phyloP scores from a whole-genome alignment of 2,797 vertebrate species.

The Helarctos malayanus region DNA sequence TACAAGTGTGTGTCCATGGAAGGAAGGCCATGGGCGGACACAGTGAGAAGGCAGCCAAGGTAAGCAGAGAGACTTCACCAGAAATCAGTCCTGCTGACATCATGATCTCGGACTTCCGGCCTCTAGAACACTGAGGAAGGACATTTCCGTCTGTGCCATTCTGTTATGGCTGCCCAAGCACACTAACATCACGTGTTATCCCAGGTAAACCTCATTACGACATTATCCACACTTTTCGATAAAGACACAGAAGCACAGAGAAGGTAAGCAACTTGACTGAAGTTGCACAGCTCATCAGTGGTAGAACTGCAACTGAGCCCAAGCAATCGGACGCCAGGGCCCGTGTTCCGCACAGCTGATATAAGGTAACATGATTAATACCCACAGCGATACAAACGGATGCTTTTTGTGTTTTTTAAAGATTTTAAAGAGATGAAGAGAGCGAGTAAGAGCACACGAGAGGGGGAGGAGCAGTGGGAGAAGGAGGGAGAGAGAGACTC shows the following conservation, averaged over 20 bases:
- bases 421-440: background rate
- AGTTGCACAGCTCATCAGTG: background rate
- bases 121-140: background rate
- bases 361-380: background rate
- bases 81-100: background rate
- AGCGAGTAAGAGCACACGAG: background rate
- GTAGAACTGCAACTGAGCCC: background rate
- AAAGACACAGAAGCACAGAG: background rate
- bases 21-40: background rate
- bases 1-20: background rate
- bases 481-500: background rate
- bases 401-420: background rate
- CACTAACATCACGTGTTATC: background rate
- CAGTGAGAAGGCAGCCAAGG: background rate
- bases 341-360: background rate
- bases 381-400: background rate
- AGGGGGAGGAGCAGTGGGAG: background rate
- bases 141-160: background rate
- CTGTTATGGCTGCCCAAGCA: too few relatives aligned
- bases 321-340: background rate
- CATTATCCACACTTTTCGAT: background rate
- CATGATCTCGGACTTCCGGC: background rate
- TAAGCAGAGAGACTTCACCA: too few relatives aligned
- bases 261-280: background rate
- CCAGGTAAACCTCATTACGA: background rate